These are phyloP conservation scores for Sparidentex hasta DNA, from an alignment of 2,797 vertebrate genomes.

Conservation along the genomic window DNA sequence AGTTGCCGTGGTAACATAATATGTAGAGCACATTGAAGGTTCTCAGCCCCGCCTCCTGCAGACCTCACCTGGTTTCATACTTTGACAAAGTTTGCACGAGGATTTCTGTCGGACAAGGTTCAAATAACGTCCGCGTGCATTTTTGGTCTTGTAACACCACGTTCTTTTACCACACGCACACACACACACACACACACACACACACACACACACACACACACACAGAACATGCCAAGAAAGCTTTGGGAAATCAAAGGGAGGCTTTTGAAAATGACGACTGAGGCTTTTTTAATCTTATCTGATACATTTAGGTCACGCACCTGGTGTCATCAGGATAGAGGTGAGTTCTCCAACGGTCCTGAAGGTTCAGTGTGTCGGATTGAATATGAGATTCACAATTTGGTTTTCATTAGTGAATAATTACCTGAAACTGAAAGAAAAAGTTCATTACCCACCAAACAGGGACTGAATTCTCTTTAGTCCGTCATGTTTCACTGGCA, in stretches of 20 bases:
- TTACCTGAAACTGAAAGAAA: no score
- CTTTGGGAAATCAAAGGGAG: conserved; percentile 17
- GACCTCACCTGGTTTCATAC: conserved; percentile 61
- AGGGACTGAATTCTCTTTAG: no score
- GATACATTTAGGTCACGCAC: conserved; percentile 45
- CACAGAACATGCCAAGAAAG: conserved; percentile 13
- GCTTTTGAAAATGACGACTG: conserved; percentile 19
- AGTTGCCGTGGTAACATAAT: conserved; percentile 75
- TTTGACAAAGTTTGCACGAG: conserved; percentile 44
- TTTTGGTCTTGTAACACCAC: conserved; percentile 23
- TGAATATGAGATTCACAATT: no score
- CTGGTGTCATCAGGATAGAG: conserved; percentile 2
- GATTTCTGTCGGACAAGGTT: conserved; percentile 37
- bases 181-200: background rate
- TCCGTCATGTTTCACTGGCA: no score
- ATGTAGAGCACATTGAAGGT: conserved; percentile 45
- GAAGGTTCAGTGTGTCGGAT: background rate
- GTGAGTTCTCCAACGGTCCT: background rate
- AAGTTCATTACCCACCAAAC: no score
- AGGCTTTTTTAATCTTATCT: conserved; percentile 48
- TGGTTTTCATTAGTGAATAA: no score
- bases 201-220: conserved; percentile 2
- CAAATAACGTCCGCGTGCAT: conserved; percentile 45
- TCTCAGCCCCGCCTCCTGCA: conserved; percentile 40
- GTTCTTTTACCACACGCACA: conserved; percentile 21